These are phyloP conservation scores for Petrophora chlorosata DNA, from an alignment of 2,888 invertebrate genomes.

Conservation along the genomic window DNA sequence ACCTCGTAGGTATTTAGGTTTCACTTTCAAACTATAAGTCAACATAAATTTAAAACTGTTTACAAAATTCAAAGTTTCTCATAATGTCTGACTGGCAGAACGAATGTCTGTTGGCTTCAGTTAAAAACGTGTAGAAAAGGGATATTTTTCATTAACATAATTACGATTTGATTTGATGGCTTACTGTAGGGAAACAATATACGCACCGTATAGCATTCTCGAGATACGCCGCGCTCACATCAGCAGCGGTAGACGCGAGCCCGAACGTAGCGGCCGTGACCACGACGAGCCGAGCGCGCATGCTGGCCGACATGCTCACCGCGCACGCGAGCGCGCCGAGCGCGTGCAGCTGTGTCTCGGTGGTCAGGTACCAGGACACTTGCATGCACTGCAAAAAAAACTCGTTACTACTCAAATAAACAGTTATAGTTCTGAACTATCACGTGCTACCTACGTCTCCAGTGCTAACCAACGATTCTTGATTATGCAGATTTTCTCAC, in stretches of 20 bases:
- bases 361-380: constrained; percentile 91
- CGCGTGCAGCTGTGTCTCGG: constrained; percentile 90
- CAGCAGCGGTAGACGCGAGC: constrained; percentile 73
- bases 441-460: too few species aligned
- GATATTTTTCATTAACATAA: too few species aligned
- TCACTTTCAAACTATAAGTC: too few species aligned
- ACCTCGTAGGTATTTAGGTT: too few species aligned
- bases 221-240: constrained; percentile 70
- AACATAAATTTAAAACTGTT: too few species aligned
- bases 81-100: too few species aligned
- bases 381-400: constrained; percentile 86
- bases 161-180: not conserved
- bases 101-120: too few species aligned
- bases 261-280: constrained; percentile 57
- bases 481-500: too few species aligned
- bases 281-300: constrained; percentile 74
- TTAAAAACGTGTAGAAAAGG: too few species aligned
- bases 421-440: too few species aligned
- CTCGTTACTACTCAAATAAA: not conserved
- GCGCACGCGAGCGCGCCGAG: constrained; percentile 85
- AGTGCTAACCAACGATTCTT: too few species aligned
- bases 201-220: constrained; percentile 48
- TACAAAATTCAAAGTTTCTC: too few species aligned
- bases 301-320: constrained; percentile 82
- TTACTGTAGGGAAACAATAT: not conserved